These are phyloP conservation scores for Lucinisca nassula DNA, from an alignment of 2,888 invertebrate genomes.

Conservation along the genomic window DNA sequence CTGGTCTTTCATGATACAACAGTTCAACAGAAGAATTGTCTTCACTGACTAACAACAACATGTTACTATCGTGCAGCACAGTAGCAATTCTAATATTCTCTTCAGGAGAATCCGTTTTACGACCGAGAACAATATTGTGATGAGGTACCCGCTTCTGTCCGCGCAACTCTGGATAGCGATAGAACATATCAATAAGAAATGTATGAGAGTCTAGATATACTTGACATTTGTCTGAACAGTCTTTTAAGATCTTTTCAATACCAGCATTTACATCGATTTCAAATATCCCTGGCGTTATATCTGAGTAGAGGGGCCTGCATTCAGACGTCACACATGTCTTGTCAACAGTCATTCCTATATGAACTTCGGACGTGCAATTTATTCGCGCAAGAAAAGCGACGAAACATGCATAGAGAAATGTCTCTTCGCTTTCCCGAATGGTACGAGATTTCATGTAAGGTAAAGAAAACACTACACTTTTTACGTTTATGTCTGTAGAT, in stretches of 20 bases:
- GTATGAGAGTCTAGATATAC: slow-evolving; percentile 54
- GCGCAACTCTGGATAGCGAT: slow-evolving; percentile 72
- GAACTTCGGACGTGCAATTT: slow-evolving; percentile 69
- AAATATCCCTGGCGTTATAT: slow-evolving; percentile 71
- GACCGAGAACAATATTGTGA: slow-evolving; percentile 76
- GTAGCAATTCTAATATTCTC: neutral
- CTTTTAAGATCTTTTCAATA: slow-evolving; percentile 40
- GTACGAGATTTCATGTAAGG: slow-evolving; percentile 20
- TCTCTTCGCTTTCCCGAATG: neutral
- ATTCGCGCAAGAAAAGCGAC: slow-evolving; percentile 73
- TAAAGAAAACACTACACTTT: slow-evolving; percentile 41
- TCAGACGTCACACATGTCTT: slow-evolving; percentile 49
- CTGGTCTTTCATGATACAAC: slow-evolving; percentile 69
- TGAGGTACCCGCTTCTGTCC: slow-evolving; percentile 68
- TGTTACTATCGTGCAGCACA: slow-evolving; percentile 71
- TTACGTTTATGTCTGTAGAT: slow-evolving; percentile 58
- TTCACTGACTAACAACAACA: slow-evolving; percentile 67
- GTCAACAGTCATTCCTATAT: slow-evolving; percentile 72
- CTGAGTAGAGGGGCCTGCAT: slow-evolving; percentile 62
- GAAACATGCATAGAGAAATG: slow-evolving; percentile 64
- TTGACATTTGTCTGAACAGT: slow-evolving; percentile 44
- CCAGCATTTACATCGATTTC: slow-evolving; percentile 51
- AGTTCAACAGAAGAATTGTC: slow-evolving; percentile 49
- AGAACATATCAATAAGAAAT: slow-evolving; percentile 73
- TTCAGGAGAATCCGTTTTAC: neutral